Evolutionary conservation across 2,888 invertebrate genomes (phyloP), one percentile per base, ranked within the genome.

Genomic region (Euclidia mi): DNA sequence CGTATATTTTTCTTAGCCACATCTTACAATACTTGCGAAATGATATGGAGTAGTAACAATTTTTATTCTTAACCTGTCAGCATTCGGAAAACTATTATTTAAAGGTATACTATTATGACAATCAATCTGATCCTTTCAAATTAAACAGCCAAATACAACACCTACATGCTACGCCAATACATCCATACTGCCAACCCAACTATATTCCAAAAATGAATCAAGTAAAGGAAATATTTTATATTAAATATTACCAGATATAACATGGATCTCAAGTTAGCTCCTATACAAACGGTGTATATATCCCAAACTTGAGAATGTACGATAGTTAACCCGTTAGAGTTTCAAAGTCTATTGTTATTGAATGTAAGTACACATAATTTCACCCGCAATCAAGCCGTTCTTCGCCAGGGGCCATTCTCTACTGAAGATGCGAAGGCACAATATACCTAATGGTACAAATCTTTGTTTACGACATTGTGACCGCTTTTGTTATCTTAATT

Each of bases 341-440:
- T 61, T 53, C 61, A 48, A 45, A 52, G 64, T 59, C 78, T 65
- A 76, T 78, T 81, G 79, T 81, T 78, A 75, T 68, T 72, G 74
- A 65, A 70, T 65, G 67, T n/a, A n/a, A n/a, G 67, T 64, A 61
- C 68, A 71, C 70, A 71, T 73, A 60, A 71, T 72, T 69, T 64
- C 41, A 60, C 51, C 65, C 49, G 58, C 65, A 71, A 71, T 61
- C 49, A 66, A 56, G 46, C 41, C 28, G 29, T 48, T 20, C 32
- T 58, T 51, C 43, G 38, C 57, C 47, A 42, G 46, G 31, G 48
- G 44, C 43, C 15, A 34, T 47, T 60, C 50, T 52, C 47, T 50
- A 28, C 49, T 58, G 48, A 60, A 71, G 66, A 56, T 65, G 40
- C 31, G 48, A 17, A 35, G 38, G 41, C 32, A 37, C 42, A 74